These are phyloP conservation scores for Probaryconus sp. DNA, from an alignment of 1,140 invertebrate species.

Conservation along the genomic window DNA sequence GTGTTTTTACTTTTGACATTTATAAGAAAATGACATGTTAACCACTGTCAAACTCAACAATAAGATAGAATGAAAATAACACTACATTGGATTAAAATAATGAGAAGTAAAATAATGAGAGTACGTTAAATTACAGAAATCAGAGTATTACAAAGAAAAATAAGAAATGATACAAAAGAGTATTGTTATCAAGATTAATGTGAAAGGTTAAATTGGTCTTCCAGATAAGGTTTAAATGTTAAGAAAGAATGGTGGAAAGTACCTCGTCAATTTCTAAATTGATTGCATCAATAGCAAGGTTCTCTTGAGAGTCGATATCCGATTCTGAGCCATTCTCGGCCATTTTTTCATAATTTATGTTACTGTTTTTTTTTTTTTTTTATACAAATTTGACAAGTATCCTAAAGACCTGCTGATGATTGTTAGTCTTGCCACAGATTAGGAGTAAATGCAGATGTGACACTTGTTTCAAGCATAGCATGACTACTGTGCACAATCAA, in stretches of 20 bases:
- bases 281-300: conserved; percentile 78
- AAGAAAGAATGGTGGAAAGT: conserved; percentile 37
- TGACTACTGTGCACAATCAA: too few species aligned
- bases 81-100: too few species aligned
- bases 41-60: too few species aligned
- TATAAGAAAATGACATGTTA: too few species aligned
- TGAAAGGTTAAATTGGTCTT: conserved; percentile 40
- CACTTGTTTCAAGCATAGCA: conserved; percentile 33
- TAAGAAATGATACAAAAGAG: too few species aligned
- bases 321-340: conserved; percentile 80
- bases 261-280: conserved; percentile 85
- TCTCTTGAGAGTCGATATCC: conserved; percentile 83
- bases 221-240: conserved; percentile 28
- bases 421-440: conserved; percentile 38
- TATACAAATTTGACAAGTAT: conserved; percentile 54
- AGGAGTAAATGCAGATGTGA: conserved; percentile 31
- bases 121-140: too few species aligned
- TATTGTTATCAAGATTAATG: conserved; percentile 13
- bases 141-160: too few species aligned
- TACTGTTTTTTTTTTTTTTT: too few species aligned
- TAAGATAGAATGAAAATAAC: too few species aligned
- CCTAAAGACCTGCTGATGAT: conserved; percentile 43
- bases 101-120: too few species aligned
- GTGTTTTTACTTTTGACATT: too few species aligned
- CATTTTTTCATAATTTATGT: conserved; percentile 70